A percentile compares a stretch with the other conserved stretches of the same genome.
Evolutionary conservation across 2,888 invertebrate genomes (phyloP).

Genomic region (Tenthredo notha): DNA sequence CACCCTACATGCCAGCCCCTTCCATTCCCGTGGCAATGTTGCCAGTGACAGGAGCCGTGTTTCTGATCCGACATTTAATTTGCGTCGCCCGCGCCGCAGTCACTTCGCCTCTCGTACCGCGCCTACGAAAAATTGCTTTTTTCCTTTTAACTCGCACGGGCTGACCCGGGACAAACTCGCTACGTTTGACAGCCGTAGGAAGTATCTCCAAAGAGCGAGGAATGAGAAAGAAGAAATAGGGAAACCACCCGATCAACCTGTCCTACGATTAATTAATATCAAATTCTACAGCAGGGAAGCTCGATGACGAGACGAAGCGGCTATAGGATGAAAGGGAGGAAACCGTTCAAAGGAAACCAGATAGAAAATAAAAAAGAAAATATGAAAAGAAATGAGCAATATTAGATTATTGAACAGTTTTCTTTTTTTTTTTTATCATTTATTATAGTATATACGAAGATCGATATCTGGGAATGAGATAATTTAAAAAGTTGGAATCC

Average conservation of each 20-base stretch:
- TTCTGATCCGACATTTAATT: slow-evolving; percentile 72
- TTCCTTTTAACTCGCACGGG: slow-evolving; percentile 37
- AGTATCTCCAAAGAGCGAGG: not conserved
- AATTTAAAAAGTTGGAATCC: not conserved
- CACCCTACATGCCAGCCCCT: slow-evolving; percentile 48
- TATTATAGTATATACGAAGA: not conserved
- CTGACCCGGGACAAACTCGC: slow-evolving; percentile 30
- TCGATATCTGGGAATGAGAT: not conserved
- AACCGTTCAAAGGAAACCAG: not conserved
- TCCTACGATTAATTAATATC: slow-evolving; percentile 39
- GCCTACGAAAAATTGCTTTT: slow-evolving; percentile 62
- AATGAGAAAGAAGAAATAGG: slow-evolving; percentile 28
- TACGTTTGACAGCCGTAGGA: slow-evolving; percentile 43
- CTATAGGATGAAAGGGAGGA: not conserved
- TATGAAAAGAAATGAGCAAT: not conserved
- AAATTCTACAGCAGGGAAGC: not conserved
- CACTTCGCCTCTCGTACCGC: slow-evolving; percentile 55
- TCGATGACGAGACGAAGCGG: not conserved
- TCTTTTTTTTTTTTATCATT: not conserved
- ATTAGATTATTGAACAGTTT: not conserved
- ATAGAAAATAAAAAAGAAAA: not conserved
- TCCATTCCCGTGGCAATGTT: slow-evolving; percentile 62
- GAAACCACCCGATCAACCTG: not conserved
- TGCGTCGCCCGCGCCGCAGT: slow-evolving; percentile 61
- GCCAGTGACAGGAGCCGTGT: slow-evolving; percentile 68